Base-by-base conservation (phyloP, 92 coral and sea anemone species). In the Epizoanthus fatuus region DNA sequence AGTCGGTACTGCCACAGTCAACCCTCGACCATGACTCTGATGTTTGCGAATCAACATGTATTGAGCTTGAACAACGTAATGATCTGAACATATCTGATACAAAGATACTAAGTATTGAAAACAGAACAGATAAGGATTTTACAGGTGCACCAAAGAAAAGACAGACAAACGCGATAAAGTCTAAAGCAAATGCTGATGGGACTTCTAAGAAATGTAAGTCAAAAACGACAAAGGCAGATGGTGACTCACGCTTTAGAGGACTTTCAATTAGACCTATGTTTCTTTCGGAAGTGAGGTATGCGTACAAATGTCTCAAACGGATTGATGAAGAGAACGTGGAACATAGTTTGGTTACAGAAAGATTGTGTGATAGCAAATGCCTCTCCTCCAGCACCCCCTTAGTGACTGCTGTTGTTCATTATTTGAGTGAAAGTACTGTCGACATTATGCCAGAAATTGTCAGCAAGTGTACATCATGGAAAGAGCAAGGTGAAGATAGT, bases 381-480 rank as follows among this genome's bases (percentile, higher is more conserved):
- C 22, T 94, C 52, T 92, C 98, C 4, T 84, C 86, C 37, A 79
- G 83, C 11, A 79, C 84, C 4, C 93, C 96, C 4, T 51, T 94
- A 11, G 93, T 83, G 29, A 69, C 93, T 25, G 94, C 96, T 14
- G 67, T 94, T 5, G 54, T 87, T 57, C 81, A 72, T 66, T 92
- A 80, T 72, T 76, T 90, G n/a, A 81, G 67, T 38, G 7, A 69
- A 25, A 47, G 82, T 16, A 72, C 75, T 1, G 90, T 89, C 19
- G 96, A 94, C 59, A 35, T 90, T 25, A 72, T 77, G 81, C 82
- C 88, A 5, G 51, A 57, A 10, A 86, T 90, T 79, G 76, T 85
- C 20, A 45, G 71, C 17, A 77, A 39, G 51, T 91, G 85, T 75
- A 72, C 53, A 63, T 54, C 54, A 8, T 76, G 81, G 86, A 88